These are phyloP conservation scores for Cephus pygmeus DNA, from an alignment of 2,888 invertebrate genomes.

Conservation along the genomic window DNA sequence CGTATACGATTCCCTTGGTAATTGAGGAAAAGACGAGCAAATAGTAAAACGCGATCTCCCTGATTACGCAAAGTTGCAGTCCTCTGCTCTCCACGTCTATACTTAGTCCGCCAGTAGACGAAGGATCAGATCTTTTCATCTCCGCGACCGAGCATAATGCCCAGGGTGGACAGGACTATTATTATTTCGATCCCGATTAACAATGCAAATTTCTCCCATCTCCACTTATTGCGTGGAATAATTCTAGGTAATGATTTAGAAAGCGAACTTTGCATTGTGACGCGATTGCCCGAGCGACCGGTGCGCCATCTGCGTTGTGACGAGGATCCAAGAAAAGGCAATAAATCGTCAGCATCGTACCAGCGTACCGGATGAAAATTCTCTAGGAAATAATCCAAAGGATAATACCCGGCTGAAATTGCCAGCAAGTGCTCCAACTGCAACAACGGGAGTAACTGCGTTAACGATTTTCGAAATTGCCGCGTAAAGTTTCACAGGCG, in stretches of 20 bases:
- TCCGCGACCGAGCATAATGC: not conserved
- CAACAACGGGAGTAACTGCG: not conserved
- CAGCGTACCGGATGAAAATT: not conserved
- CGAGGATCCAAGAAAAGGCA: not conserved
- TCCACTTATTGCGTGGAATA: conserved; percentile 45
- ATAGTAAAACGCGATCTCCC: not conserved
- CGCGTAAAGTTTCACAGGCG: not conserved
- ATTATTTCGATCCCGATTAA: conserved; percentile 56
- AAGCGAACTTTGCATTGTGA: conserved; percentile 36
- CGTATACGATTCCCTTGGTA: not conserved
- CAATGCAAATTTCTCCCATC: conserved; percentile 49
- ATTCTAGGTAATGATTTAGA: conserved; percentile 54
- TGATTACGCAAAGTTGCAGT: not conserved
- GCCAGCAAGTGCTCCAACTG: not conserved
- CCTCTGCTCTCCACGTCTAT: not conserved
- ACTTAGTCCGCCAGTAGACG: conserved; percentile 1
- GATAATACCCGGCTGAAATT: not conserved
- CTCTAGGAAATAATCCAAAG: not conserved
- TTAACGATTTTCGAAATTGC: not conserved
- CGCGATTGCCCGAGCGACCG: not conserved
- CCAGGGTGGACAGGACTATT: conserved; percentile 15
- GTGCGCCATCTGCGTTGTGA: not conserved
- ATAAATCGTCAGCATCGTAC: not conserved
- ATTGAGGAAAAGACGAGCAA: not conserved
- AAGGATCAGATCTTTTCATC: conserved; percentile 15